Evolutionary conservation across 2,113 vertebrate species (phyloP), one percentile per base, ranked within the genome.

Genomic region (Calyptomena viridis): DNA sequence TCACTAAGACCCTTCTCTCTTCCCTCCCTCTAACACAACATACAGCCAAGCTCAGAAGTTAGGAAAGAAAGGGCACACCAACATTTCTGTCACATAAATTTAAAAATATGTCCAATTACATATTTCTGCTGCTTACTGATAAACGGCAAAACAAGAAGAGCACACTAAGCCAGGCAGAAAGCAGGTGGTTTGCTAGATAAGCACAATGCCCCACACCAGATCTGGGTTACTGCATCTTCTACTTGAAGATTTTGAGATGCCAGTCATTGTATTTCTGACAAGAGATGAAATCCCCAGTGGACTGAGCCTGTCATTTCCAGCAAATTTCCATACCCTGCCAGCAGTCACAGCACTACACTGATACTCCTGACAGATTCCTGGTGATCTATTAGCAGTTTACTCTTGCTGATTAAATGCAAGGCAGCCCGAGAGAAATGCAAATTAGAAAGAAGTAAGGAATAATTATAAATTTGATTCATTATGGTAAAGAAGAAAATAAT

Each of bases 101-200:
- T 39, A 17, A 79, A 44, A 35, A 39, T 8, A 1, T 17, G 11
- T 64, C 84, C 33, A 3, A 58, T 42, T 39, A 16, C 96, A 95
- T 82, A 96, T 97, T 98, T 98, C 96, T 98, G 95, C 91, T 96
- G 55, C 42, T 97, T 89, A 39, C 27, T 27, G 46, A 37, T 52
- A 79, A 84, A 81, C 74, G 95, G 85, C 67, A 69, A 81, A 81
- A 79, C 5, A 81, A 96, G 58, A 90, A 72, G 55, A 96, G 96
- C 97, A 97, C 76, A 62, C 77, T 83, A 94, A 98, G 90, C 77
- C 81, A 94, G 94, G 94, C 50, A 86, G 96, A 87, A 69, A 88
- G 96, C 97, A 97, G 93, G 95, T 97, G 97, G 88, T 94, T 75
- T 81, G 39, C 52, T 69, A 87, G 91, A 97, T 97, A 96, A 98